These are phyloP conservation scores for Macrochelys suwanniensis DNA, from an alignment of 2,797 vertebrate genomes.

Conservation along the genomic window DNA sequence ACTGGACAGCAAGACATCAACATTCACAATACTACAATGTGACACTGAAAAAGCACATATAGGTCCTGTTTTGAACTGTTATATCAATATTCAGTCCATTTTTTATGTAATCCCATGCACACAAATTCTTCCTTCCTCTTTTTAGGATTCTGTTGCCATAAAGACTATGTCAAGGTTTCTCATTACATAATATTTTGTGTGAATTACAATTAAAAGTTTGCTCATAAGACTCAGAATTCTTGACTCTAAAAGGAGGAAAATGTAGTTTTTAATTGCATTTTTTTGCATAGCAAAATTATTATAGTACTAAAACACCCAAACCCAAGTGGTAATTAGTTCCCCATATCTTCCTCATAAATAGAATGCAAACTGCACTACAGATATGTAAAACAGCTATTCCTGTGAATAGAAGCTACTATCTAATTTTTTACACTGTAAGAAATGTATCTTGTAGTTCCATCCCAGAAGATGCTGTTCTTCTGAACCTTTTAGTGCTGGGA, in stretches of 20 bases:
- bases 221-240: slow-evolving; percentile 1
- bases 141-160: not conserved
- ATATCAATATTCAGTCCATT: not conserved
- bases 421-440: not conserved
- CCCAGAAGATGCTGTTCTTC: not conserved
- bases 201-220: not conserved
- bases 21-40: accelerated
- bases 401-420: not conserved
- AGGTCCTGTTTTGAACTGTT: not conserved
- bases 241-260: slow-evolving; percentile 8
- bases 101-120: not conserved
- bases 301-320: not conserved
- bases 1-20: not conserved
- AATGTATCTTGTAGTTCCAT: slow-evolving; percentile 23
- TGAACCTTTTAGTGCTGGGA: slow-evolving; percentile 39
- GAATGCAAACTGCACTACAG: not conserved
- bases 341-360: not conserved
- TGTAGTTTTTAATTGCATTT: not conserved
- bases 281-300: slow-evolving; percentile 1
- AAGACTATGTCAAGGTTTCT: not conserved
- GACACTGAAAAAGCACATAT: not conserved
- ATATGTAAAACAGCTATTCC: not conserved
- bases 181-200: not conserved
- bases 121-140: not conserved
- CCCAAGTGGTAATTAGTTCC: not conserved